Base-by-base conservation (phyloP, 1,140 invertebrate genomes). In the Plutomurus gul region DNA sequence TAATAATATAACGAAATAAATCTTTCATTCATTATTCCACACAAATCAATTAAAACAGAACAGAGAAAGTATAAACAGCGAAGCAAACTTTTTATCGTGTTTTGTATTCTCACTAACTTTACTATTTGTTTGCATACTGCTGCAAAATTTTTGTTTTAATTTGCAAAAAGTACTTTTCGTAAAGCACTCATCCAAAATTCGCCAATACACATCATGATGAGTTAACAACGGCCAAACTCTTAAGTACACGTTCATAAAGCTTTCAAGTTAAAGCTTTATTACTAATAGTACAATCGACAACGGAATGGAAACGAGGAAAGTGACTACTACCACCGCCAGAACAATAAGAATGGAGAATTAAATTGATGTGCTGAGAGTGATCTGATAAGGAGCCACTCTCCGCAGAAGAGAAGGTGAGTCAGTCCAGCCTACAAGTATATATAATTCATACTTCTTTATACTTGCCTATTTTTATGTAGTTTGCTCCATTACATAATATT, bases 281-380 rank as follows among this genome's bases (percentile, higher is more conserved):
- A n/a, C n/a, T 60, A 16, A 65, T 25, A n/a, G n/a, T n/a, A 65
- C 25, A 27, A 60, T n/a, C 16, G n/a, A 25, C 30, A n/a, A 30
- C 27, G 56, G 27, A 65, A 65, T 65, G 56, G 56, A 65, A 65
- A 65, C 56, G 36, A 27, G 56, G 36, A 65, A 65, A 65, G 56
- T 65, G 56, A 33, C 36, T n/a, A 30, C n/a, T n/a, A n/a, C n/a
- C n/a, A n/a, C n/a, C n/a, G n/a, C 25, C 8, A 33, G 30, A 65
- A 65, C 56, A 33, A 65, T 65, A 30, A 33, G 56, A 65, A 30
- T 65, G 27, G 27, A 65, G 56, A 33, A 33, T 65, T 30, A 8
- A 65, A 65, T 65, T 65, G 11, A 65, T 65, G 56, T 65, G 56
- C 56, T 33, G 56, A 65, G 56, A 65, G 56, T 65, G 56, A 65